Conservation (phyloP, 1,140 invertebrate genomes). For the Eupeodes corollae region DNA sequence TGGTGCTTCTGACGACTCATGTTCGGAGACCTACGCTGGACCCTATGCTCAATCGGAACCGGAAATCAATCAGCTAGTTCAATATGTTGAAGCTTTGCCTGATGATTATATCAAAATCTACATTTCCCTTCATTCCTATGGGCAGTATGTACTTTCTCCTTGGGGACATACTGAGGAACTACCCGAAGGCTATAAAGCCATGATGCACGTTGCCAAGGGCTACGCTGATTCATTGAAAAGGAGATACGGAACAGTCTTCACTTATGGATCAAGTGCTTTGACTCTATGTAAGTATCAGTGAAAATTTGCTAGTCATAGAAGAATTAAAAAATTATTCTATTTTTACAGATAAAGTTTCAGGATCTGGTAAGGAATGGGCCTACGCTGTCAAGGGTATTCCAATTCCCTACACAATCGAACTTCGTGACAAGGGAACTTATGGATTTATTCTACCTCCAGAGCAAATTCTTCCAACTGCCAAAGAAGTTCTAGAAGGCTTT, state of each 20-base stretch:
- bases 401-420: slow-evolving; percentile 54
- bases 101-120: slow-evolving; percentile 36
- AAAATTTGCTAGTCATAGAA: not conserved
- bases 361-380: slow-evolving; percentile 59
- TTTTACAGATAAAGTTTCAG: slow-evolving; percentile 39
- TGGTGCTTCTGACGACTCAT: slow-evolving; percentile 44
- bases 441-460: slow-evolving; percentile 66
- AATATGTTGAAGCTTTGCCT: slow-evolving; percentile 32
- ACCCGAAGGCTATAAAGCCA: slow-evolving; percentile 41
- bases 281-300: slow-evolving; percentile 38
- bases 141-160: slow-evolving; percentile 38
- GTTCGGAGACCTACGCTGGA: slow-evolving; percentile 47
- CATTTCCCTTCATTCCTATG: slow-evolving; percentile 42
- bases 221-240: slow-evolving; percentile 34
- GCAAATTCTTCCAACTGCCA: slow-evolving; percentile 59
- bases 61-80: slow-evolving; percentile 41
- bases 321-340: not conserved
- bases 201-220: slow-evolving; percentile 37
- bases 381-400: slow-evolving; percentile 51
- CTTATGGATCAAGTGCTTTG: slow-evolving; percentile 40
- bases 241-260: slow-evolving; percentile 37
- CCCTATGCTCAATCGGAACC: slow-evolving; percentile 46
- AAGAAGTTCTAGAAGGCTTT: slow-evolving; percentile 56
- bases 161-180: slow-evolving; percentile 38
- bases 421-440: slow-evolving; percentile 57